Conservation (phyloP, 2,797 vertebrate genomes). For the Dromococcyx pavoninus region DNA sequence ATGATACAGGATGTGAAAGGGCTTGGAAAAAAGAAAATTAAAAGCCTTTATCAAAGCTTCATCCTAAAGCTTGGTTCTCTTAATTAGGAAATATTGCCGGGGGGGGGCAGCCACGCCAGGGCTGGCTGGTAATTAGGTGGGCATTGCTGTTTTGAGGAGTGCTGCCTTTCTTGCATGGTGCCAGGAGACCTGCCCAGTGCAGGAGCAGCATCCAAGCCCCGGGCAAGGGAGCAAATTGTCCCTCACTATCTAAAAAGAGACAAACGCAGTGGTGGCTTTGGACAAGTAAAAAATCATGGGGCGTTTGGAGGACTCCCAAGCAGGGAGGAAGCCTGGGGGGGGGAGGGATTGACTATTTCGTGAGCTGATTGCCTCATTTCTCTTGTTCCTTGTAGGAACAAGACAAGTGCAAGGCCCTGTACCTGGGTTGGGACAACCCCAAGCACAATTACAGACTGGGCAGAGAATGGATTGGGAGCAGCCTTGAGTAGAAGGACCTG, state of each 20-base stretch:
- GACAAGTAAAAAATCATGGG: neutral
- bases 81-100: neutral
- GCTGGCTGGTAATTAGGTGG: neutral
- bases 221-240: neutral
- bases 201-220: neutral
- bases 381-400: no score
- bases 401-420: no score
- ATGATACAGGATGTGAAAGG: neutral
- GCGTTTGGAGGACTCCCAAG: neutral
- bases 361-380: neutral
- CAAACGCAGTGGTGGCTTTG: neutral
- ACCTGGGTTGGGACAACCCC: no score
- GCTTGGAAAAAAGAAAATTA: neutral
- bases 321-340: accelerated
- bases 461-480: no score
- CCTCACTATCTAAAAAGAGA: neutral
- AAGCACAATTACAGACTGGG: no score
- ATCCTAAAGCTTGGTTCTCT: neutral
- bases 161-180: neutral
- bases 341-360: neutral
- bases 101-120: neutral
- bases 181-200: neutral
- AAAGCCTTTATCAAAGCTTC: neutral
- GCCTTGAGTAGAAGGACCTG: no score
- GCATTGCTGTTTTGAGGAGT: neutral